Conservation (phyloP, 2,113 vertebrate genomes). For the Corvus hawaiiensis region DNA sequence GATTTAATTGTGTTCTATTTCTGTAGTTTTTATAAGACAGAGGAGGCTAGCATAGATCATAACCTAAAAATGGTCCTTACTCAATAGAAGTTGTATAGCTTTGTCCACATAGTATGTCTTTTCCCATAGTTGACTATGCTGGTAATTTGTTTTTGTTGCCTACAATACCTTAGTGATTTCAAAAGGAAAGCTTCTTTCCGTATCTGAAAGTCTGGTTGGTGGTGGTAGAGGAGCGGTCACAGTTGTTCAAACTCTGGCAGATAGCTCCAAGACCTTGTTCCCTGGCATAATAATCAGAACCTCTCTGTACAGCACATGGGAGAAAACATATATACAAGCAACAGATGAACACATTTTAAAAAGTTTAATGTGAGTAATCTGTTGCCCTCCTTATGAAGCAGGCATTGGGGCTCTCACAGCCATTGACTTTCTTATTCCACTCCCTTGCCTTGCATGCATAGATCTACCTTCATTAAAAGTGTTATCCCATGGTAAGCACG, state of each 20-base stretch:
- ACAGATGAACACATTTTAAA: not conserved
- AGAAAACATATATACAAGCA: not conserved
- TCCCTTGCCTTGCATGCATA: not conserved
- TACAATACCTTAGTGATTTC: not conserved
- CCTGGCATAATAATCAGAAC: not conserved
- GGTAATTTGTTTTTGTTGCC: not conserved
- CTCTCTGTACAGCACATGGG: not conserved
- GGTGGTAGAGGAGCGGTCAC: not conserved
- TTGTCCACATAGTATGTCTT: not conserved
- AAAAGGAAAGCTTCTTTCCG: not conserved
- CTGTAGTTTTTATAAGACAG: not conserved
- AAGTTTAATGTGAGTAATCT: not conserved
- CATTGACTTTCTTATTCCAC: not conserved
- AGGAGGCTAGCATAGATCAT: not conserved
- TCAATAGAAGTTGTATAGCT: not conserved
- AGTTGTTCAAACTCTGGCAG: not conserved
- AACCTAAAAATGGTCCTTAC: conserved; percentile 9
- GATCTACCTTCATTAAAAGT: not conserved
- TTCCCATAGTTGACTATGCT: not conserved
- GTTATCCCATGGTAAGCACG: not conserved
- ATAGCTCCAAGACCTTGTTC: not conserved
- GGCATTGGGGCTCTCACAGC: not conserved
- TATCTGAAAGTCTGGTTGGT: not conserved
- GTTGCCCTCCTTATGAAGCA: not conserved
- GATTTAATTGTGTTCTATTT: not conserved